phyloP scores from a whole-genome alignment of 2,888 invertebrate genomes.

The Siphonodentalium dalli region DNA sequence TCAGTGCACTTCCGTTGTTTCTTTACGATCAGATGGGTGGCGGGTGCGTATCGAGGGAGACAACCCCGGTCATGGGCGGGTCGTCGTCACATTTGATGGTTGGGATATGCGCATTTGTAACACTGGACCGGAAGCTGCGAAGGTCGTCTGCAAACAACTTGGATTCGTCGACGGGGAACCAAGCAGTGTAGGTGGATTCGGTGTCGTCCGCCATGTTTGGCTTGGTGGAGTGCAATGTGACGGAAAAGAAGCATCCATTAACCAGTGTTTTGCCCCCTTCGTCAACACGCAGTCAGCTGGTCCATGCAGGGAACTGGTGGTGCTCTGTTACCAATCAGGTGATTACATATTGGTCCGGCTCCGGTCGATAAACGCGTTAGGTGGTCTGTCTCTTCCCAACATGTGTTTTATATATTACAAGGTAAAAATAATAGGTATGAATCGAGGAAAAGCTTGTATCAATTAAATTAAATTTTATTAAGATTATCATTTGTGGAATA shows the following conservation, averaged over 20 bases:
- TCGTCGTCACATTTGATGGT: slow-evolving; percentile 38
- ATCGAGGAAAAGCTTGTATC: too few species aligned
- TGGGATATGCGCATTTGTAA: slow-evolving; percentile 43
- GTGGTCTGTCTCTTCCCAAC: too few species aligned
- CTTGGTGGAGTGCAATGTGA: slow-evolving; percentile 76
- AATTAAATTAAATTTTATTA: too few species aligned
- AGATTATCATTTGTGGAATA: too few species aligned
- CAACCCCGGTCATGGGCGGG: slow-evolving; percentile 26
- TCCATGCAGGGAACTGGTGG: too few species aligned
- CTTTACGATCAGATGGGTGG: slow-evolving; percentile 30
- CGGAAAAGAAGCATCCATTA: slow-evolving; percentile 75
- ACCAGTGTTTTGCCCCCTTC: slow-evolving; percentile 70
- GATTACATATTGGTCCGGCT: too few species aligned
- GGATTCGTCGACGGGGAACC: slow-evolving; percentile 36
- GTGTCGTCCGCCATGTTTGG: slow-evolving; percentile 64
- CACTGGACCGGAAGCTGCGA: slow-evolving; percentile 33
- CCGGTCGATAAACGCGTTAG: too few species aligned
- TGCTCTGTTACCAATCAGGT: too few species aligned
- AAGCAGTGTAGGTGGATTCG: too few species aligned
- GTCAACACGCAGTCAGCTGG: too few species aligned
- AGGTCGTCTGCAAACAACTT: slow-evolving; percentile 38
- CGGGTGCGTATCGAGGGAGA: slow-evolving; percentile 32
- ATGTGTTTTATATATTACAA: too few species aligned
- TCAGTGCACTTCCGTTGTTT: neutral
- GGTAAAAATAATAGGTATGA: too few species aligned